Base-by-base conservation (phyloP, 2,888 invertebrate species). In the Pollenia amentaria region DNA sequence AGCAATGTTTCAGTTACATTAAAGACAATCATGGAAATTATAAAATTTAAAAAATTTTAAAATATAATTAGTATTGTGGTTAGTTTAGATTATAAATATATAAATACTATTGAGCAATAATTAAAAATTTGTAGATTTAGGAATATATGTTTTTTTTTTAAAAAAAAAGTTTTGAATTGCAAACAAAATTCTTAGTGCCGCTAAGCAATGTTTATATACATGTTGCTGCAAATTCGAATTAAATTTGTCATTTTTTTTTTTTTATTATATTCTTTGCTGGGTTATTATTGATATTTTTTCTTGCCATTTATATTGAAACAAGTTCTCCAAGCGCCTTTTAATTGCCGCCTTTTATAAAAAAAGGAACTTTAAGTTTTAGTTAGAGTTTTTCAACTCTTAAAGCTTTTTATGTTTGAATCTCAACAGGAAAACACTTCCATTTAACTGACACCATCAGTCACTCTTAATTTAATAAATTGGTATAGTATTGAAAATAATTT, bases 251-350 rank as follows among this genome's bases (percentile, higher is more conserved):
- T 29, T 29, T 9, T 62, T 42, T 2, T 42, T 46, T 8, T n/a
- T 9, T 6, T n/a, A 16, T 44, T 3, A 16, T 69, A 82, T 16
- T n/a, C 18, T 51, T 76, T 40, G 21, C 40, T 81, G 85, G 82
- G 78, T 85, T 79, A 38, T 8, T 8, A 11, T 2, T 46, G 42
- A 18, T 46, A 29, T 51, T 69, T 69, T 53, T 16, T 44, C 18
- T 38, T 18, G 14, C 1, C 38, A 18, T 46, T 60, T 40, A 67
- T 6, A 81, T 44, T 38, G 53, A 76, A 76, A 84, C 78, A 55
- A 72, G 82, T 69, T 73, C 18, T 46, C 62, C 77, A 77, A 88
- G 87, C 84, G 86, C 81, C 86, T 88, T 88, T 86, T 87, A 88
- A 86, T 87, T 88, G 88, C 85, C 87, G 85, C 84, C 78, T 73